Evolutionary conservation across 2,113 vertebrate genomes (phyloP).

Genomic region (Psammodynastes pulverulentus): DNA sequence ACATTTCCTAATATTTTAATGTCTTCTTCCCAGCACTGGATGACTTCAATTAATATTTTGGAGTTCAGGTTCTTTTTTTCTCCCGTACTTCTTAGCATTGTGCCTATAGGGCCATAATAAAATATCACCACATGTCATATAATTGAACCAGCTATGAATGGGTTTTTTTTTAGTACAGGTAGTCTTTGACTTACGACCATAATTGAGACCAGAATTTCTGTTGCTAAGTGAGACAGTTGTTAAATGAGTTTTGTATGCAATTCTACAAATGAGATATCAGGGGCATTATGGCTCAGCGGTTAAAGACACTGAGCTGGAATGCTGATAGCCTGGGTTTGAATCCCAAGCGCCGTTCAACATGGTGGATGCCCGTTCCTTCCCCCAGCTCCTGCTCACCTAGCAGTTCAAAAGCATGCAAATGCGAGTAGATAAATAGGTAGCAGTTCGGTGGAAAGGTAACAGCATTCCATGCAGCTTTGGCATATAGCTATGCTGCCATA

Average conservation of each 20-base stretch:
- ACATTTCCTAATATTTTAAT: constrained; percentile 90
- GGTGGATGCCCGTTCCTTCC: no score
- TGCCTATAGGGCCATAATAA: constrained; percentile 67
- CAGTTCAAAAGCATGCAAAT: not conserved
- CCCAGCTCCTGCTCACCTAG: not conserved
- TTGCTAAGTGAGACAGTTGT: no score
- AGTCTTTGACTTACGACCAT: no score
- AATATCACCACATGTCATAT: not conserved
- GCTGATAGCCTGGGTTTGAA: not conserved
- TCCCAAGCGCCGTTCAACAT: no score
- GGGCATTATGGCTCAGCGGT: not conserved
- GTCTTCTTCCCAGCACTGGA: constrained; percentile 94
- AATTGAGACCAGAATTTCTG: no score
- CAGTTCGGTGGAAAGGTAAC: not conserved
- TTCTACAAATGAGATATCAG: no score
- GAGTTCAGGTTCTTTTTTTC: constrained; percentile 92
- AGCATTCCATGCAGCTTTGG: not conserved
- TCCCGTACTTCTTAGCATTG: constrained; percentile 94
- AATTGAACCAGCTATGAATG: not conserved
- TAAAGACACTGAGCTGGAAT: not conserved
- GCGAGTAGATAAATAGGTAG: not conserved
- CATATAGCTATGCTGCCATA: not conserved
- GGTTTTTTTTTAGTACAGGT: no score
- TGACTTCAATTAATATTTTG: constrained; percentile 92
- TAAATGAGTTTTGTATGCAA: no score